Evolutionary conservation across 1,140 invertebrate species (phyloP), one percentile per base, ranked within the genome.

Genomic region (Steinernema khuongi): DNA sequence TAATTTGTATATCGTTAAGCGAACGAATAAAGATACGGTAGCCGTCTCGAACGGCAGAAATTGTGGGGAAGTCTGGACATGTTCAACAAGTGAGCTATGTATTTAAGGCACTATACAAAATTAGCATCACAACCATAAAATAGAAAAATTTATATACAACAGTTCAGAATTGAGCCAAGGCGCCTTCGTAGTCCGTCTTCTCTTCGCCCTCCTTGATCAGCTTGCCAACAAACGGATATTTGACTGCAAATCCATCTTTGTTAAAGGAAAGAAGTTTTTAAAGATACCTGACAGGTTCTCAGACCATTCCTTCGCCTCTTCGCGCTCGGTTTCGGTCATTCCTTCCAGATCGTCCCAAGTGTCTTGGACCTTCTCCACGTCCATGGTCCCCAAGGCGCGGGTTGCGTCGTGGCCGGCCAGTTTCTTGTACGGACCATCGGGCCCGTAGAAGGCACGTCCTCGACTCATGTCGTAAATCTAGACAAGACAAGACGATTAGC

Each of bases 381-480:
- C 76, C 76, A 77, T 77, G 1, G 85, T 87, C 29, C 86, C 87
- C 33, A 88, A 81, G 17, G 86, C 86, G 75, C 87, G 81, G 0
- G 87, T 87, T 29, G 87, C 87, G 84, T 88, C 87, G 68, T 86
- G 81, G 1, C 87, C 87, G 72, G 87, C 86, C 81, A 88, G 86
- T 7, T 86, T 81, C 43, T 85, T 86, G 79, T 88, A 88, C 4
- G 87, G 86, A 28, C 85, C 86, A 92, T 93, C 93, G 85, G 94
- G 94, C 2, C 94, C 94, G 86, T 98, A 97, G 86, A 94, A 96
- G 41, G 90, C 82, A 90, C 91, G 84, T 90, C 87, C 93, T 85
- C 90, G 90, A 1, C 94, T 97, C 67, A 93, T 93, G 87, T 99
- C 96, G 87, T 94, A 99, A 36, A 77, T 77, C 74, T 75, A n/a